Evolutionary conservation across 2,888 invertebrate species (phyloP).

Genomic region (Meghimatium bilineatum): DNA sequence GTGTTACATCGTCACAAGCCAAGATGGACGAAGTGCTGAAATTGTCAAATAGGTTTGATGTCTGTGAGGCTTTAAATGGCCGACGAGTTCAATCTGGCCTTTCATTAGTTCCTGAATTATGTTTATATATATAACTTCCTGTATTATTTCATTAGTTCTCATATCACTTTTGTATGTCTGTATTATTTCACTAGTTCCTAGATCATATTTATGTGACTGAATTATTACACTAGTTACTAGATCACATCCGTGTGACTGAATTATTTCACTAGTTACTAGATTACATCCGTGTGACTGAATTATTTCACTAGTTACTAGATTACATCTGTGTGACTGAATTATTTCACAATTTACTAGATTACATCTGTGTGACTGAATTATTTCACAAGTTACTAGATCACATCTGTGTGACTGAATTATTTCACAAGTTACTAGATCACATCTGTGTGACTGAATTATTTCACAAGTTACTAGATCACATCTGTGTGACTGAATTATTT

Average conservation of each 20-base stretch:
- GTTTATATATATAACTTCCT: too few species aligned
- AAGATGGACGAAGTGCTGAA: too few species aligned
- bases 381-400: slow-evolving; percentile 76
- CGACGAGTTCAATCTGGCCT: neutral
- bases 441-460: slow-evolving; percentile 73
- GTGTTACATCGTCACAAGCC: too few species aligned
- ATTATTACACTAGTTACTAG: slow-evolving; percentile 72
- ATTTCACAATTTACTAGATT: too few species aligned
- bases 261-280: slow-evolving; percentile 74
- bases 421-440: slow-evolving; percentile 76
- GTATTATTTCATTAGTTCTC: neutral
- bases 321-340: slow-evolving; percentile 77
- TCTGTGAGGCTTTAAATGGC: too few species aligned
- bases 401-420: slow-evolving; percentile 73
- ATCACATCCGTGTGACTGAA: too few species aligned
- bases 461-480: slow-evolving; percentile 76
- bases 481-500: slow-evolving; percentile 71
- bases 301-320: slow-evolving; percentile 74
- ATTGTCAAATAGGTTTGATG: too few species aligned
- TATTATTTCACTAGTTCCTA: slow-evolving; percentile 69
- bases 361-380: too few species aligned
- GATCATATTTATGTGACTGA: slow-evolving; percentile 78
- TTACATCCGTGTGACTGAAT: too few species aligned
- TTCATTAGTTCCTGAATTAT: neutral
- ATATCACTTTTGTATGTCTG: neutral